Base-by-base conservation (phyloP, 2,888 invertebrate genomes). In the Ormyrus pomaceus region DNA sequence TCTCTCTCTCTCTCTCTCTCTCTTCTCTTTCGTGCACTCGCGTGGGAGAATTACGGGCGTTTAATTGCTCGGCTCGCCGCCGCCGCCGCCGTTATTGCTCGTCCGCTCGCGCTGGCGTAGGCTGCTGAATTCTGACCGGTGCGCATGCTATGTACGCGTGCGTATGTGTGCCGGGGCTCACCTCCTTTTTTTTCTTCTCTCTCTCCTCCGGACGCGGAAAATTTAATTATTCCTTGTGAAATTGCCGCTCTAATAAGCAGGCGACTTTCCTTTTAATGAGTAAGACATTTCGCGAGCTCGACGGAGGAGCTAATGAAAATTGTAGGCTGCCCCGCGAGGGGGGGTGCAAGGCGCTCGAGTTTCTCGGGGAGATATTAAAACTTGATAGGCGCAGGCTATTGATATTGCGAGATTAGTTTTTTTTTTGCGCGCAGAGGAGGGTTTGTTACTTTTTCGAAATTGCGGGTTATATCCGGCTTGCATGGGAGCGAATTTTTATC, bases 11-110 rank as follows among this genome's bases (percentile, higher is more conserved):
- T 58, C 10, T 59, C 51, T 48, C n/a, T 61, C 58, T 71, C 76
- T 80, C 61, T 34, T 61, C 58, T 71, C 76, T 80, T 65, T 71
- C 55, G 11, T 61, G 56, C 76, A 79, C 65, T 75, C 81, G 85
- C 84, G 85, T 84, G 86, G 86, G 84, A 86, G 85, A 86, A 81
- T 85, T 85, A 86, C 79, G 83, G 83, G 68, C 79, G 82, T 84
- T 86, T 86, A 86, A 87, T 86, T 84, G 84, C 82, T 80, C 74
- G 65, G 69, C 77, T 83, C 72, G 62, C 53, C 34, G 50, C 50
- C 71, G 50, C 50, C 71, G 71, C 6, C 9, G 34, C 58, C 56
- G 48, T 45, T 58, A n/a, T 58, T 48, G 48, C 48, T n/a, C 48
- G 34, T n/a, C 46, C 10, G 10, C 48, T 2, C 11, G 50, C 50